phyloP scores from a whole-genome alignment of 2,113 vertebrate species.

The Mus musculus region GRCm39 chr3:38935001-38935500 shows the following conservation, averaged over 20 bases:
- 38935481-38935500: background rate
- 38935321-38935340: no score
- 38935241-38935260: background rate
- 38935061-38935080: background rate
- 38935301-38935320: background rate
- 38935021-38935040: background rate
- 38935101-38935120: background rate
- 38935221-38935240: background rate
- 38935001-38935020: background rate
- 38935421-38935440: background rate
- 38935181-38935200: background rate
- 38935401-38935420: background rate
- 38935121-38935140: no score
- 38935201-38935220: background rate
- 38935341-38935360: no score
- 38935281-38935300: background rate
- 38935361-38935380: background rate
- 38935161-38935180: background rate
- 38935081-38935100: background rate
- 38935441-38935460: background rate
- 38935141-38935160: background rate
- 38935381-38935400: background rate
- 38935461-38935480: background rate
- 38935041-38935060: background rate
- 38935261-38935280: no score